These are phyloP conservation scores for Pyrocephalus nanus DNA, from an alignment of 2,797 vertebrate species.

Conservation along the genomic window DNA sequence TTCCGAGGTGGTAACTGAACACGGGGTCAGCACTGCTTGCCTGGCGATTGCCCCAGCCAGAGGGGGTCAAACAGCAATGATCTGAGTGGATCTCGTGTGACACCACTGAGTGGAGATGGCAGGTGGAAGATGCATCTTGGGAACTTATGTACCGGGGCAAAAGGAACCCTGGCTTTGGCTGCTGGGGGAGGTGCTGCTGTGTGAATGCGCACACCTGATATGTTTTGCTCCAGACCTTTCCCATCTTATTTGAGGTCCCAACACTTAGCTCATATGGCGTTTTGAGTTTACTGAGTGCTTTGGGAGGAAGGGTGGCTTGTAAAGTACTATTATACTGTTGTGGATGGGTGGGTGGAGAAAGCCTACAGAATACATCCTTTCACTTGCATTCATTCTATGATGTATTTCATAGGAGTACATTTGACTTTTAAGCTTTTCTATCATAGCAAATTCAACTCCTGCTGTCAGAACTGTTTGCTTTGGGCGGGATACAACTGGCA, in stretches of 20 bases:
- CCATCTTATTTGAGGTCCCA: neutral
- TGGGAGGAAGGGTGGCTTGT: neutral
- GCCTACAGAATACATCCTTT: slow-evolving; percentile 6
- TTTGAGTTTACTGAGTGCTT: neutral
- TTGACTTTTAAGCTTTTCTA: slow-evolving; percentile 53
- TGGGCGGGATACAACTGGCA: slow-evolving; percentile 39
- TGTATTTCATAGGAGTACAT: slow-evolving; percentile 6
- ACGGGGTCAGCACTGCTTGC: neutral
- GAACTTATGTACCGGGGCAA: neutral
- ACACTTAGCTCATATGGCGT: neutral
- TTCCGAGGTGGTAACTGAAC: neutral
- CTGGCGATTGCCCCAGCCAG: neutral
- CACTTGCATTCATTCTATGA: slow-evolving; percentile 6
- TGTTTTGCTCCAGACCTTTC: accelerated
- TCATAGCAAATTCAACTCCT: slow-evolving; percentile 50
- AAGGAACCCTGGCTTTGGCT: neutral
- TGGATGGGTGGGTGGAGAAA: neutral
- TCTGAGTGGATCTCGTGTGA: neutral
- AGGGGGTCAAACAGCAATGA: accelerated
- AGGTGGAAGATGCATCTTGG: neutral
- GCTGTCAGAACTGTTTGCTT: slow-evolving; percentile 59
- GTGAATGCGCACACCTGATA: neutral
- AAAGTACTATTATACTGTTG: neutral
- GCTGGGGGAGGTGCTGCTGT: neutral
- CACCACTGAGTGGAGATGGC: accelerated